Evolutionary conservation across 2,113 vertebrate genomes (phyloP).

Genomic region (Scatophagus argus): DNA sequence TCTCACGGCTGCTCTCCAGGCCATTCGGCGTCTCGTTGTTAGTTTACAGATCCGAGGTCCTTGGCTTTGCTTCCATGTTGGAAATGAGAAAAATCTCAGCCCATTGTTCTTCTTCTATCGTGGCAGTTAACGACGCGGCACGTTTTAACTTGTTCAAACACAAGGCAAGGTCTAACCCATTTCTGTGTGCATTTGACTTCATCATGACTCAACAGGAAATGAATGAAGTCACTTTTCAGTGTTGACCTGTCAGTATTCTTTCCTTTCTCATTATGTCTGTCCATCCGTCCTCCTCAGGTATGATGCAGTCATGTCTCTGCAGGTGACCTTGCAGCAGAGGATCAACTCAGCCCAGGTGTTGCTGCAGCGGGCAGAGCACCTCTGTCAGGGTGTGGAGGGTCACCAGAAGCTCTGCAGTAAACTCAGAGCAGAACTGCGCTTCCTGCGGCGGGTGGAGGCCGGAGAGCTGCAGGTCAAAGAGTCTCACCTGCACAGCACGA

Average conservation of each 20-base stretch:
- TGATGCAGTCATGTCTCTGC: conserved; percentile 91
- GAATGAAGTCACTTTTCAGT: background rate
- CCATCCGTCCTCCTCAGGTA: conserved; percentile 71
- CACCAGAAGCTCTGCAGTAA: conserved; percentile 92
- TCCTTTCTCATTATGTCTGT: background rate
- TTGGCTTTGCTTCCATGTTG: too few relatives aligned
- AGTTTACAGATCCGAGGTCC: too few relatives aligned
- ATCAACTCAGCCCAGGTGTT: conserved; percentile 89
- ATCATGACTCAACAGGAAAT: too few relatives aligned
- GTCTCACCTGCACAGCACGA: conserved; percentile 96
- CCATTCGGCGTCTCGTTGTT: too few relatives aligned
- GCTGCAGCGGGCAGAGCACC: conserved; percentile 88
- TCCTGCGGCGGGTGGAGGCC: conserved; percentile 90
- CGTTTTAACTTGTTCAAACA: too few relatives aligned
- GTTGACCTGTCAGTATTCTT: background rate
- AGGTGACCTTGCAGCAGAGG: conserved; percentile 87
- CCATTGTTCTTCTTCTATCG: too few relatives aligned
- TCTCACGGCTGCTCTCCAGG: too few relatives aligned
- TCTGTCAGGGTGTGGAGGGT: conserved; percentile 90
- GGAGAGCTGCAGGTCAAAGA: conserved; percentile 92
- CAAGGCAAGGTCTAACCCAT: too few relatives aligned
- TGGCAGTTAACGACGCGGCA: too few relatives aligned
- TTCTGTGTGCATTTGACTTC: too few relatives aligned
- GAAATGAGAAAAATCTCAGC: too few relatives aligned
- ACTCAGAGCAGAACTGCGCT: conserved; percentile 93